Evolutionary conservation across 2,888 invertebrate species (phyloP).

Genomic region (Leptothorax acervorum): DNA sequence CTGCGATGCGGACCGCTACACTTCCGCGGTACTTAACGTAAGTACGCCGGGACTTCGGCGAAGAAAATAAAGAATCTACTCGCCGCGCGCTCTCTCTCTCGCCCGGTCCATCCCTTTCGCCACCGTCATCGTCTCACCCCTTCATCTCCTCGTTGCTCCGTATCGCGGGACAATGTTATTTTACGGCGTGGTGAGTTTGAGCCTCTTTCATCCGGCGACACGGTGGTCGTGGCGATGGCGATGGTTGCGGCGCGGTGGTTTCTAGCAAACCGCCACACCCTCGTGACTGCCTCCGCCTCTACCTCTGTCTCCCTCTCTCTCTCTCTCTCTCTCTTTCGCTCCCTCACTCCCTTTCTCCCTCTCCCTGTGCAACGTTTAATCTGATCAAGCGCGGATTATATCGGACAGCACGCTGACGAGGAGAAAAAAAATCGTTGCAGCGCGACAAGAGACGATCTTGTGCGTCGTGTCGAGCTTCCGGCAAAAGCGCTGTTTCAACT

Average conservation of each 20-base stretch:
- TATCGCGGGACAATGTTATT: slow-evolving; percentile 83
- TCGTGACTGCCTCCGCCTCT: slow-evolving; percentile 61
- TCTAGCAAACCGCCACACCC: slow-evolving; percentile 70
- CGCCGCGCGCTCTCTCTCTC: slow-evolving; percentile 55
- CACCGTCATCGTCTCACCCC: slow-evolving; percentile 38
- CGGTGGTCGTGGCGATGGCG: slow-evolving; percentile 70
- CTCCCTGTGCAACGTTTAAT: slow-evolving; percentile 83
- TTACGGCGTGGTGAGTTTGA: slow-evolving; percentile 85
- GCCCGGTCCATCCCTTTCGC: slow-evolving; percentile 56
- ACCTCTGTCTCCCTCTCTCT: slow-evolving; percentile 36
- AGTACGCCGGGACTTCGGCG: slow-evolving; percentile 75
- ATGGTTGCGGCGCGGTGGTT: slow-evolving; percentile 67
- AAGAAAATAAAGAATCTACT: slow-evolving; percentile 77
- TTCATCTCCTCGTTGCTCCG: slow-evolving; percentile 54
- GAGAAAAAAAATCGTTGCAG: slow-evolving; percentile 67
- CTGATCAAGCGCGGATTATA: slow-evolving; percentile 85
- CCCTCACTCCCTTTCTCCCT: slow-evolving; percentile 23
- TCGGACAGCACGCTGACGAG: slow-evolving; percentile 78
- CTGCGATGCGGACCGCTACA: slow-evolving; percentile 54
- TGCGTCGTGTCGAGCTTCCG: slow-evolving; percentile 21
- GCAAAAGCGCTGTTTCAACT: slow-evolving; percentile 41
- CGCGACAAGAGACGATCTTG: slow-evolving; percentile 54
- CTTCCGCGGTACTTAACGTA: slow-evolving; percentile 79
- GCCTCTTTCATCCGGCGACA: slow-evolving; percentile 85
- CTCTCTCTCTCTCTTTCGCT: slow-evolving; percentile 6